These are phyloP conservation scores for Colinus virginianus DNA, from an alignment of 2,113 vertebrate genomes.

Conservation along the genomic window DNA sequence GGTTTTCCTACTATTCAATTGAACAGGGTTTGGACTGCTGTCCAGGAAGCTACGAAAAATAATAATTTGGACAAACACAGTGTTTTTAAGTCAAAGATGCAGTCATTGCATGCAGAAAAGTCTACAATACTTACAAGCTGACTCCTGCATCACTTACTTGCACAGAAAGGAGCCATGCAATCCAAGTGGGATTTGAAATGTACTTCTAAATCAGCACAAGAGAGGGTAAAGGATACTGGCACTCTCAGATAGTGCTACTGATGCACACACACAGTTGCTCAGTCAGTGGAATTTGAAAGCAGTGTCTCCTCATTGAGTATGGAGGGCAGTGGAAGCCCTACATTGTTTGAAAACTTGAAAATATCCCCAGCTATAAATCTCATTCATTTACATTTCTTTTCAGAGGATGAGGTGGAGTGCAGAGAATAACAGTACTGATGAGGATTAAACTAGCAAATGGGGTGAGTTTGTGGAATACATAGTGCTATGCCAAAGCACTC, in stretches of 20 bases:
- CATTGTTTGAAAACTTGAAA: conserved; percentile 57
- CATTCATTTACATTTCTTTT: conserved; percentile 73
- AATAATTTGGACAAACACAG: background rate
- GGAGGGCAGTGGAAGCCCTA: conserved; percentile 17
- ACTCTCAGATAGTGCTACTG: background rate
- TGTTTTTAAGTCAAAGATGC: background rate
- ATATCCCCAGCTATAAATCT: conserved; percentile 59
- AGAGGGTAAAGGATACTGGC: conserved; percentile 4
- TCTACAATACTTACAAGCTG: background rate
- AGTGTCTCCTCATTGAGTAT: conserved; percentile 6
- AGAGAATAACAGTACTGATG: conserved; percentile 56
- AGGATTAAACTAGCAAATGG: conserved; percentile 56
- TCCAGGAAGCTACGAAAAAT: background rate
- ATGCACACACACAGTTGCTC: background rate
- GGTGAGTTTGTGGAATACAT: conserved; percentile 43
- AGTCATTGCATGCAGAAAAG: background rate
- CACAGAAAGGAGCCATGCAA: background rate
- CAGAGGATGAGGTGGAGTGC: conserved; percentile 45
- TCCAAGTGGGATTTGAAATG: background rate
- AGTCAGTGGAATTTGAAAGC: conserved; percentile 47
- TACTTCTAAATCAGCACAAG: conserved; percentile 12
- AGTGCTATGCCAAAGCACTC: background rate
- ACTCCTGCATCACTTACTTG: background rate
- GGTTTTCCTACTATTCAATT: background rate
- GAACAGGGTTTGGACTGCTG: background rate